These are phyloP conservation scores for Aleiodes testaceus DNA, from an alignment of 2,888 invertebrate species.

Conservation along the genomic window DNA sequence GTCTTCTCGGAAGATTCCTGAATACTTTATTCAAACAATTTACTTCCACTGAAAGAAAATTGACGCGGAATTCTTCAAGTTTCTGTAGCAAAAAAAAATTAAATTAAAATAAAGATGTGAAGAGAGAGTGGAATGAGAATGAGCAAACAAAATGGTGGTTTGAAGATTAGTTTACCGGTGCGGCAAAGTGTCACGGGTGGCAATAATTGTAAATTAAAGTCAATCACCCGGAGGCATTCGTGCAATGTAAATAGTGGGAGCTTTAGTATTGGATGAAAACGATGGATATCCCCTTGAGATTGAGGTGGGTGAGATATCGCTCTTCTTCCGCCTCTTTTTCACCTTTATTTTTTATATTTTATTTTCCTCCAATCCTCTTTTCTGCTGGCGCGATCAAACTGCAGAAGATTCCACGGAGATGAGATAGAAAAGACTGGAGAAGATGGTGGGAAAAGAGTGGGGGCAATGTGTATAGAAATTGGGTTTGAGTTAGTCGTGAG, in stretches of 20 bases:
- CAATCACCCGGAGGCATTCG: conserved; percentile 51
- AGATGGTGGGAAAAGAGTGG: conserved; percentile 20
- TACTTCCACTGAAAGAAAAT: not conserved
- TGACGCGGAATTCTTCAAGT: conserved; percentile 25
- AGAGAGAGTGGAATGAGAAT: not conserved
- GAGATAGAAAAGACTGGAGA: conserved; percentile 15
- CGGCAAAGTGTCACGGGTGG: conserved; percentile 51
- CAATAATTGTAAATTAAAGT: conserved; percentile 60
- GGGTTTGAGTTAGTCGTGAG: conserved; percentile 45
- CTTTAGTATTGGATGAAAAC: conserved; percentile 55
- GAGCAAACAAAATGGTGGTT: conserved; percentile 41
- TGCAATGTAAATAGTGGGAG: conserved; percentile 40
- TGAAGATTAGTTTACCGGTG: conserved; percentile 44
- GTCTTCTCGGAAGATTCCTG: no score
- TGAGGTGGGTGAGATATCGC: conserved; percentile 7
- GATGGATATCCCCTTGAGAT: conserved; percentile 30
- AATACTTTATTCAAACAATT: conserved; percentile 2
- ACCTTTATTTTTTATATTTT: no score
- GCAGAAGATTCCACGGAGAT: conserved; percentile 10
- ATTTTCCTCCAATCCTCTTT: no score
- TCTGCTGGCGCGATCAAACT: not conserved
- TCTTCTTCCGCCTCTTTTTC: no score
- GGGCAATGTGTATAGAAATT: conserved; percentile 39
- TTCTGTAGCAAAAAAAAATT: conserved; percentile 5
- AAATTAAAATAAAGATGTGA: conserved; percentile 19